Evolutionary conservation across 2,888 invertebrate genomes (phyloP).

Genomic region (Hymenopus coronatus): DNA sequence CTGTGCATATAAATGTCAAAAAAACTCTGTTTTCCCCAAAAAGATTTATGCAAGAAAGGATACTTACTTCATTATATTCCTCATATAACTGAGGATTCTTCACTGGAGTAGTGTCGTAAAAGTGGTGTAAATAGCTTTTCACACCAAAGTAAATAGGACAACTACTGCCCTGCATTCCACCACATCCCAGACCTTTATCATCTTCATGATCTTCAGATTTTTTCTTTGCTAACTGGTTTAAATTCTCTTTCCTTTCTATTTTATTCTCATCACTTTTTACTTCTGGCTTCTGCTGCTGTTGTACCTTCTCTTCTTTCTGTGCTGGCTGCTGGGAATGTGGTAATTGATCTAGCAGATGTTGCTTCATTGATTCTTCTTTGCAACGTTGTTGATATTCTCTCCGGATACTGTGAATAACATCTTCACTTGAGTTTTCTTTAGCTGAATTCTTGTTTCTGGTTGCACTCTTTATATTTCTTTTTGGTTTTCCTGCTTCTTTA

Average conservation of each 20-base stretch:
- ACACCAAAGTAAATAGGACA: conserved; percentile 46
- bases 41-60: not conserved
- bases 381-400: not conserved
- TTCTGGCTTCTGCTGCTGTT: not conserved
- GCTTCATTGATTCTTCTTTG: not conserved
- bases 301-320: not conserved
- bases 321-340: not conserved
- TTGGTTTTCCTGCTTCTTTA: too few relatives aligned
- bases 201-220: not conserved
- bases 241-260: not conserved
- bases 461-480: too few relatives aligned
- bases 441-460: too few relatives aligned
- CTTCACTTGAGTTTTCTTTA: too few relatives aligned
- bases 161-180: not conserved
- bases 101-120: conserved; percentile 45
- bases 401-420: not conserved
- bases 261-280: not conserved
- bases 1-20: too few relatives aligned
- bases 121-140: conserved; percentile 51
- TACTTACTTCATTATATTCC: conserved; percentile 30
- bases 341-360: not conserved
- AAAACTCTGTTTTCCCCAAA: too few relatives aligned
- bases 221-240: not conserved
- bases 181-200: not conserved
- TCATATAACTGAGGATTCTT: conserved; percentile 36